Base-by-base conservation (phyloP, 2,888 invertebrate species). In the Aleiodes testaceus region DNA sequence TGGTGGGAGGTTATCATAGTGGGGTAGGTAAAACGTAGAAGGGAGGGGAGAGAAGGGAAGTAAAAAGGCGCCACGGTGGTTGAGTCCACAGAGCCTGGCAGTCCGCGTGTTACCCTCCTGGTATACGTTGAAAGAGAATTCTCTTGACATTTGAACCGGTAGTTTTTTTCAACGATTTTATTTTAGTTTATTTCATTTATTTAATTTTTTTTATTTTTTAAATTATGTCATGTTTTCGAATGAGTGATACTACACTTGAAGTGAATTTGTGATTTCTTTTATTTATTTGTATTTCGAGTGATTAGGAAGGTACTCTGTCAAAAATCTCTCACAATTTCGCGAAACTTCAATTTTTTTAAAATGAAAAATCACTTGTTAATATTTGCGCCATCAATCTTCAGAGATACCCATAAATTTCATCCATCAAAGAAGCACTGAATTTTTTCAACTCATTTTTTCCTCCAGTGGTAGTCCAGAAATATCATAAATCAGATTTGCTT, bases 91-190 rank as follows among this genome's bases (percentile, higher is more conserved):
- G 77, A n/a, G 53, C 74, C 73, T 75, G 76, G 59, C 80, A 82
- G 83, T 82, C 82, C 84, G 84, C 82, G 84, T 83, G 82, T 81
- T 80, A 80, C 78, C 79, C 74, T 77, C 78, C 59, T 63, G 52
- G 59, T 20, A 78, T 75, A 77, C 78, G 80, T 63, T 64, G 72
- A 72, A 70, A 16, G 69, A 47, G 30, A 50, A 47, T 22, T 47
- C 12, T 14, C 55, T 20, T 12, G 45, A 6, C 45, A 22, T 14
- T 42, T 36, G 22, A 49, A 59, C 59, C 59, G 59, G 36, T 36
- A 59, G 36, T 42, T 59, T 59, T 26, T 5, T 36, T 59, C 7
- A 18, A 53, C 36, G 30, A 47, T 26, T 55, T 67, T 67, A 61
- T 71, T 73, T 66, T 20, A 67, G 22, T 20, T 73, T 36, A 44